A percentile compares a stretch with the other conserved stretches of the same genome.
Conservation (phyloP, 2,888 invertebrate species). For the Tetrapedia diversipes region DNA sequence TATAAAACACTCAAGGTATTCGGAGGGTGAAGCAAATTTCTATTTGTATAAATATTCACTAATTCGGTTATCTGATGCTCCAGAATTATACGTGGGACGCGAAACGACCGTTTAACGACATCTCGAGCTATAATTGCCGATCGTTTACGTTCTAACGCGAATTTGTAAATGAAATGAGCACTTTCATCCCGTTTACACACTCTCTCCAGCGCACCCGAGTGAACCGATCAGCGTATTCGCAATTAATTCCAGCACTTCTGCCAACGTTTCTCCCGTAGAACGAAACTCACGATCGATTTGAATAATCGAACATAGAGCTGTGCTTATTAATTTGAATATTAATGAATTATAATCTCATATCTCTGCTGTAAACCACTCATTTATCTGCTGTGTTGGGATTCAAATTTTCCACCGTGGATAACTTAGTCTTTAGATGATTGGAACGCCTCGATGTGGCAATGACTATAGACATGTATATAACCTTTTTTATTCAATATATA, state of each 20-base stretch:
- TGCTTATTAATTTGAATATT: background rate
- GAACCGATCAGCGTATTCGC: background rate
- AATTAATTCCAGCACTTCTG: conserved; percentile 27
- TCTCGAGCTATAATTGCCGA: background rate
- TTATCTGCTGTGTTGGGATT: no score
- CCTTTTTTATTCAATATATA: no score
- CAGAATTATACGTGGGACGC: background rate
- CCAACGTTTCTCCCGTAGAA: no score
- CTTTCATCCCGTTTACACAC: conserved; percentile 16
- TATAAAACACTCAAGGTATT: no score
- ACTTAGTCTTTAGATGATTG: no score
- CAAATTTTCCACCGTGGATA: no score
- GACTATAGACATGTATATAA: no score
- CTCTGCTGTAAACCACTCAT: no score
- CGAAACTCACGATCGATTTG: background rate
- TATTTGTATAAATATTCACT: no score
- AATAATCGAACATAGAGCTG: background rate
- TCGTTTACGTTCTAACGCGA: background rate
- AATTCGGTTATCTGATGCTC: background rate
- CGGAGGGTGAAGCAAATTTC: no score
- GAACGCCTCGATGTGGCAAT: no score
- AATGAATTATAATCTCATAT: no score
- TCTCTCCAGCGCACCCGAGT: background rate
- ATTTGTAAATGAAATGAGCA: conserved; percentile 33
- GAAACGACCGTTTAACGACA: conserved; percentile 11